Evolutionary conservation across 2,113 vertebrate genomes (phyloP), one percentile per base, ranked within the genome.

Genomic region (Limanda limanda): DNA sequence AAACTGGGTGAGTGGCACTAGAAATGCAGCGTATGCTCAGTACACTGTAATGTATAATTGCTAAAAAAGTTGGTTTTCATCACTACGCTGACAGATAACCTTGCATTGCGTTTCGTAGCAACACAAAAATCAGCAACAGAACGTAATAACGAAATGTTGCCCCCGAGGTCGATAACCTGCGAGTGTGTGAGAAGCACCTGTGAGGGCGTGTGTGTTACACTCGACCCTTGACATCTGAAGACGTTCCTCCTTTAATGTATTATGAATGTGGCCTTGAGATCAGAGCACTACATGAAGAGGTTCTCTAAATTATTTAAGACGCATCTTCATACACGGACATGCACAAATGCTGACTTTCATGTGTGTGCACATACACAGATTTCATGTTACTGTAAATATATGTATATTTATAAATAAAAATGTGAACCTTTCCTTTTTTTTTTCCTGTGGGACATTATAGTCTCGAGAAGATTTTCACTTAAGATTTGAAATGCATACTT

Each of bases 1-100:
- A 99, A 99, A 74, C 95, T 99, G 8, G 98, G 98, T 99, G 85
- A 95, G 97, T 89, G 71, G 54, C 57, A 20, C 35, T 24, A 56
- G 24, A 61, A 52, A 65, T 35, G 17, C 40, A 42, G 40, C 40
- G 2, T 12, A 42, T 42, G 40, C 40, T 42, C 40, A 42, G 40
- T 42, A 42, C 40, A 42, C 40, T 42, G 12, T 3, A 42, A 42
- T 42, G 40, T 42, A 3, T 13, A 13, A 42, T 13, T 42, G 11
- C 12, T 11, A 3, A 42, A 12, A 37, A 51, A 5, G 15, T 20
- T 7, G 14, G 17, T 18, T 51, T 0, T 51, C 15, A 51, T 51
- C 47, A 1, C 47, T 51, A 15, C 27, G 23, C 23, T 25, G 23
- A 57, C 24, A 1, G 23, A 25, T 56, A 25, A 24, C 55, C 12